Conservation (phyloP, 2,888 invertebrate species). For the Drosophila monieri region DNA sequence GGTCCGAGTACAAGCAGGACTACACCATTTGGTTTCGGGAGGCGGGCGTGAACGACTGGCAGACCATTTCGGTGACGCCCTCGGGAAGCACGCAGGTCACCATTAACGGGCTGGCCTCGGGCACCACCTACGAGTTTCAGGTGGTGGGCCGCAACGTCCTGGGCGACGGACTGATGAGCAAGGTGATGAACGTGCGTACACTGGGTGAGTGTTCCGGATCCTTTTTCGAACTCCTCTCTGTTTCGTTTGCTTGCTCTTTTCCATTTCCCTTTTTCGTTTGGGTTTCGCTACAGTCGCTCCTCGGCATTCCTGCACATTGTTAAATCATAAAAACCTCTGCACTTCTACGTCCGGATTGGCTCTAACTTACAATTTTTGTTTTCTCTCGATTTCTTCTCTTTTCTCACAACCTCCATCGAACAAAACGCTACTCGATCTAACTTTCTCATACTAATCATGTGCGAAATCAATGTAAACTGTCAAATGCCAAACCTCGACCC, state of each 20-base stretch:
- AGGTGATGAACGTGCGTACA: constrained; percentile 94
- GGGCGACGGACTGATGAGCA: constrained; percentile 98
- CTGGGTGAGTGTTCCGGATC: constrained; percentile 87
- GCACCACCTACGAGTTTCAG: constrained; percentile 97
- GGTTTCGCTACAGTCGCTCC: constrained; percentile 50
- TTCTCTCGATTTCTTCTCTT: constrained; percentile 76
- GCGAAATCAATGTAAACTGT: constrained; percentile 47
- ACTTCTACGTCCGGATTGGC: constrained; percentile 66
- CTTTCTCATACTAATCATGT: constrained; percentile 66
- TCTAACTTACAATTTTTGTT: constrained; percentile 75
- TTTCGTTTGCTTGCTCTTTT: constrained; percentile 27
- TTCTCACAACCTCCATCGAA: constrained; percentile 66
- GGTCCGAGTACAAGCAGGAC: constrained; percentile 96
- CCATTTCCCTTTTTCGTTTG: constrained; percentile 18
- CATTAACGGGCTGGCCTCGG: constrained; percentile 94
- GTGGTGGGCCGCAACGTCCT: constrained; percentile 97
- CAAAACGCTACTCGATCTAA: constrained; percentile 65
- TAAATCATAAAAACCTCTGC: constrained; percentile 48
- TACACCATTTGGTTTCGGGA: constrained; percentile 98
- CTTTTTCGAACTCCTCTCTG: constrained; percentile 8
- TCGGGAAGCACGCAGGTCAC: constrained; percentile 95
- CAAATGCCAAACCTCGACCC: constrained; percentile 32
- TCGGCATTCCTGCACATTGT: constrained; percentile 55
- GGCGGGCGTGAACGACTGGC: constrained; percentile 95
- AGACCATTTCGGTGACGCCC: constrained; percentile 96